Evolutionary conservation across 2,113 vertebrate species (phyloP), one percentile per base, ranked within the genome.

Genomic region (Petroica traversi): DNA sequence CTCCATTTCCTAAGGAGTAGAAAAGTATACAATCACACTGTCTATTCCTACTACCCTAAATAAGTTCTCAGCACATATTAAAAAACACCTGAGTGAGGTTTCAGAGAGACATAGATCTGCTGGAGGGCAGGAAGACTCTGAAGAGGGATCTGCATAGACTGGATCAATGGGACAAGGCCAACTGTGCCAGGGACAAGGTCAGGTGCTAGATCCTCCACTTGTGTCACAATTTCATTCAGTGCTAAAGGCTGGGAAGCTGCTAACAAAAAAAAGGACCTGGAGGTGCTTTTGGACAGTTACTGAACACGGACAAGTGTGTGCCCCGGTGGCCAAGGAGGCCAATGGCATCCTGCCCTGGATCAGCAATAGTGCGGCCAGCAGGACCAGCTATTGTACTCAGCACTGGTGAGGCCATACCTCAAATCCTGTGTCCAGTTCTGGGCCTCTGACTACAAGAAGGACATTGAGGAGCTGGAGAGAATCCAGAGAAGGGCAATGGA

Each of bases 401-500:
- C 34, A 26, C 22, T 28, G 33, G 8, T 38, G 33, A 58, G 36
- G 51, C 3, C 5, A 16, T 19, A 33, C 5, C 26, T 33, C 5
- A 4, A 23, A 16, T 43, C 26, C 26, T 43, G 36, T 24, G 26
- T 5, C 14, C 49, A 13, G 5, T 26, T 33, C 19, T 43, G 36
- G 19, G 51, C 5, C 8, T 3, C 43, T 57, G 5, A 19, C 18
- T 33, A 12, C 36, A 73, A 36, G 22, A 23, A 28, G 7, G 24
- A 18, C 29, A 41, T 5, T 40, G 8, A 43, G 12, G 19, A 3
- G 36, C 51, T 64, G 36, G 5, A 64, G 26, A 0, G 0, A 5
- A 33, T 51, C 26, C 58, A 88, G 18, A 64, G 22, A 49, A 88
- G 18, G n/a, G n/a, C n/a, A n/a, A n/a, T n/a, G n/a, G n/a, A n/a